A percentile compares a stretch with the other conserved stretches of the same genome.
phyloP scores from a whole-genome alignment of 2,797 vertebrate genomes.

The Myotis myotis region DNA sequence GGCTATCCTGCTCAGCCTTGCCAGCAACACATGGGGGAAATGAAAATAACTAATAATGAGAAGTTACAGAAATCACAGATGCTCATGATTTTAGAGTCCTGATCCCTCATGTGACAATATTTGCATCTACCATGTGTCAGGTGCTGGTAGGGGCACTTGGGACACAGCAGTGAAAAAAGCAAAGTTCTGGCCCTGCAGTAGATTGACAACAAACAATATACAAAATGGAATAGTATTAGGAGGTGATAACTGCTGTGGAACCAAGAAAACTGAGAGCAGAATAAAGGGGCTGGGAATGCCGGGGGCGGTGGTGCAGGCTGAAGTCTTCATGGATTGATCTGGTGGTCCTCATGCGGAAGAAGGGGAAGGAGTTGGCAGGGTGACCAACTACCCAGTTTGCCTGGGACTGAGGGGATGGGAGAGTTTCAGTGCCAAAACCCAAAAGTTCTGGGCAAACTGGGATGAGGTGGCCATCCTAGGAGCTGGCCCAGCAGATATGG shows the following conservation, averaged over 20 bases:
- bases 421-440: not conserved
- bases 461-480: not conserved
- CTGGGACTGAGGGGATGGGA: not conserved
- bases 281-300: fast-evolving
- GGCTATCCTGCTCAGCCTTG: not conserved
- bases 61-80: not conserved
- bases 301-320: fast-evolving
- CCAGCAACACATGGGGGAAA: not conserved
- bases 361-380: not conserved
- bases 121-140: not conserved
- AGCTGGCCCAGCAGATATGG: fast-evolving
- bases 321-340: fast-evolving
- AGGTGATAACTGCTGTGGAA: fast-evolving
- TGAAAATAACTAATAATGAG: not conserved
- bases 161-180: not conserved
- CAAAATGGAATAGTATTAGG: not conserved
- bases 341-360: not conserved
- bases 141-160: not conserved
- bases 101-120: not conserved
- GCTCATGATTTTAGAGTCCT: not conserved
- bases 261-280: not conserved
- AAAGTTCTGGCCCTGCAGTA: not conserved
- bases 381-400: not conserved
- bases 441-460: not conserved
- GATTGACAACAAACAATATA: not conserved